Evolutionary conservation across 1,140 invertebrate genomes (phyloP).

Genomic region (Hetaerina americana): DNA sequence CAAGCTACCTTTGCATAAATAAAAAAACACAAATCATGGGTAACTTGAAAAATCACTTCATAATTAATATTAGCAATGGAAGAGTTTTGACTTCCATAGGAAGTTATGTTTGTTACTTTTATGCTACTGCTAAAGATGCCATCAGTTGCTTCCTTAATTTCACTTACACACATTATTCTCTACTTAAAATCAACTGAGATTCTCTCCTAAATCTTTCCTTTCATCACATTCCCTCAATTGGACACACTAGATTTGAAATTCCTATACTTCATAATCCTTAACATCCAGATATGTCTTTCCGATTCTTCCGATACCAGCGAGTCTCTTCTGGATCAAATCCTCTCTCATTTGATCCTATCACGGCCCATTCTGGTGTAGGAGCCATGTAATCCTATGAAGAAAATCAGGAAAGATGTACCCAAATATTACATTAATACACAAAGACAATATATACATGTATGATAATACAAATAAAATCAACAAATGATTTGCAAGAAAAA

Average conservation of each 20-base stretch:
- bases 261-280: too few species aligned
- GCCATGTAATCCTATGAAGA: constrained; percentile 37
- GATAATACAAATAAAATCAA: too few species aligned
- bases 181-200: not conserved
- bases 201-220: too few species aligned
- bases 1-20: not conserved
- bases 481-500: too few species aligned
- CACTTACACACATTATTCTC: too few species aligned
- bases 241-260: too few species aligned
- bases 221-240: too few species aligned
- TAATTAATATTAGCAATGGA: not conserved
- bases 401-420: constrained; percentile 8
- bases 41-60: not conserved
- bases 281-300: constrained; percentile 22
- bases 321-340: constrained; percentile 48
- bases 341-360: constrained; percentile 38
- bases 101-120: not conserved
- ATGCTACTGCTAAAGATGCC: not conserved
- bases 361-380: constrained; percentile 43
- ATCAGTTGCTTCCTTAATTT: too few species aligned
- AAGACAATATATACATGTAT: too few species aligned
- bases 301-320: constrained; percentile 35
- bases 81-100: not conserved
- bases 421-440: not conserved
- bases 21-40: not conserved